These are phyloP conservation scores for Meta bourneti DNA, from an alignment of 2,888 invertebrate species.

Conservation along the genomic window DNA sequence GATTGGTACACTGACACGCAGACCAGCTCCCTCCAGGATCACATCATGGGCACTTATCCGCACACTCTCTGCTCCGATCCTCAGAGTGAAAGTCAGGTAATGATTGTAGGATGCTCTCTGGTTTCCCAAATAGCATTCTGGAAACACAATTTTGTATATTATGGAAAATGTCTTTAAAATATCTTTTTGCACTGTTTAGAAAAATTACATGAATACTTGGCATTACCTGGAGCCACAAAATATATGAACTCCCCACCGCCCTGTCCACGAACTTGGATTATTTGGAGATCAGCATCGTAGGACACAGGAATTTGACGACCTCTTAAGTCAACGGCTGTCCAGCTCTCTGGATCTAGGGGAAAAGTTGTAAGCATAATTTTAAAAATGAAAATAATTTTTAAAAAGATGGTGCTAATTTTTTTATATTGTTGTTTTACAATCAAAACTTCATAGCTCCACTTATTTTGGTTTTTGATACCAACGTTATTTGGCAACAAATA, in stretches of 20 bases:
- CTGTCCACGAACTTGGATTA: constrained; percentile 87
- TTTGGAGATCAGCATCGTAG: constrained; percentile 90
- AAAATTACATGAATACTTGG: constrained; percentile 35
- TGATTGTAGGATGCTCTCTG: constrained; percentile 97
- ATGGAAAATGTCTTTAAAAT: neutral
- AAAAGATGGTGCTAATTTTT: no score
- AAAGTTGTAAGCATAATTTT: neutral
- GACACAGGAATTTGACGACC: constrained; percentile 83
- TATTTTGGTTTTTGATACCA: no score
- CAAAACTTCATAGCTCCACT: no score
- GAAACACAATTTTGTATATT: constrained; percentile 72
- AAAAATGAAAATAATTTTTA: neutral
- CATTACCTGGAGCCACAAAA: constrained; percentile 90
- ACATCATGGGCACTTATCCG: constrained; percentile 92
- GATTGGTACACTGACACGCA: constrained; percentile 91
- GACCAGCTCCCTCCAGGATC: constrained; percentile 91
- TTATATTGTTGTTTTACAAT: no score
- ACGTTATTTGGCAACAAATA: no score
- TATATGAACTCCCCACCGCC: constrained; percentile 89
- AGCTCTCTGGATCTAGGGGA: constrained; percentile 85
- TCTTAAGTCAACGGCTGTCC: constrained; percentile 86
- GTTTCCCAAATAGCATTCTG: constrained; percentile 91
- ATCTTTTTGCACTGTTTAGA: neutral
- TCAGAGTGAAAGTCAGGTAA: constrained; percentile 91
- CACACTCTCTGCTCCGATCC: constrained; percentile 90